Conservation (phyloP, 1,140 invertebrate genomes). For the Propsilocerus akamusi region DNA sequence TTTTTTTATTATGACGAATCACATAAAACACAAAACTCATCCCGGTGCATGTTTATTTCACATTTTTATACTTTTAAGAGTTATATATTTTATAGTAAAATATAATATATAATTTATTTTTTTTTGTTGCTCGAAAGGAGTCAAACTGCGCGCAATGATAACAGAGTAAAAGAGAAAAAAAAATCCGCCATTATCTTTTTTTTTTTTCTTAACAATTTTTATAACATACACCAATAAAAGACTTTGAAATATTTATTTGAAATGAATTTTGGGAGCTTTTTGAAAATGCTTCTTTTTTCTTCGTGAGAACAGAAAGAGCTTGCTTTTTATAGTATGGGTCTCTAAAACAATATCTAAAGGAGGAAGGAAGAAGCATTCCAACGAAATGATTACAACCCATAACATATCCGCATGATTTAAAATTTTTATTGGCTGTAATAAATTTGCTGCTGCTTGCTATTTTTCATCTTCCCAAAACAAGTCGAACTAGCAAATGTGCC, state of each 20-base stretch:
- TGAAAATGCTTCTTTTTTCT: neutral
- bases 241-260: neutral
- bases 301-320: neutral
- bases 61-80: no score
- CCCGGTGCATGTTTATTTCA: no score
- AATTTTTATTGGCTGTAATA: slow-evolving; percentile 2
- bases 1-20: neutral
- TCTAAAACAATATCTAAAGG: neutral
- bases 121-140: no score
- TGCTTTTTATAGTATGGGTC: neutral
- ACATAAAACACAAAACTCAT: no score
- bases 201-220: neutral
- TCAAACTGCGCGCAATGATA: no score
- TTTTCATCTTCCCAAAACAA: no score
- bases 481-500: no score
- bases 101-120: no score
- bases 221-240: neutral
- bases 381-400: neutral
- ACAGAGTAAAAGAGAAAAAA: no score
- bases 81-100: no score
- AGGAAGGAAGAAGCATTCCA: neutral
- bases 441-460: neutral
- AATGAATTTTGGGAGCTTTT: no score
- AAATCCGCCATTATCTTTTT: neutral
- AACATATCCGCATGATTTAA: slow-evolving; percentile 2